Conservation (phyloP, 2,113 vertebrate species). For the Cebus imitator region DNA sequence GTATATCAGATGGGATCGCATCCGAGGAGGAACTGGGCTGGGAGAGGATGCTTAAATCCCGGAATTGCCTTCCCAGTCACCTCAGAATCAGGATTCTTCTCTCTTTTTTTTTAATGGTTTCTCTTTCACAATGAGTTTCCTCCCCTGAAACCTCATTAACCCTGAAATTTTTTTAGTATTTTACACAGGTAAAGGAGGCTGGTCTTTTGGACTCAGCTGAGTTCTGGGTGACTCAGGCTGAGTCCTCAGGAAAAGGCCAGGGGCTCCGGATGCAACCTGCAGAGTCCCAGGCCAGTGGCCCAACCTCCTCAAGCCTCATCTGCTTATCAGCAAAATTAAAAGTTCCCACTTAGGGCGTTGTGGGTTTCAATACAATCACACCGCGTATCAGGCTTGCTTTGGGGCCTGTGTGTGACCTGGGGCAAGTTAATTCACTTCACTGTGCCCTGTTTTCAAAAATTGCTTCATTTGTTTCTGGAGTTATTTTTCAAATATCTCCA, state of each 20-base stretch:
- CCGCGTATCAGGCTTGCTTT: fast-evolving
- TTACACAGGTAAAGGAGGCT: neutral
- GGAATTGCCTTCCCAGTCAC: neutral
- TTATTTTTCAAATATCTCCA: neutral
- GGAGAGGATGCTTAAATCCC: neutral
- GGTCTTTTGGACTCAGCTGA: neutral
- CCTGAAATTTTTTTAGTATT: neutral
- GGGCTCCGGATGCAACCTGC: neutral
- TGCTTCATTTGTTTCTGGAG: neutral
- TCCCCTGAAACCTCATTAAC: neutral
- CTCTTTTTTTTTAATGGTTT: neutral
- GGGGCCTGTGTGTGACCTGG: neutral
- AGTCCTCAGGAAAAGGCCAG: neutral
- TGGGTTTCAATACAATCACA: neutral
- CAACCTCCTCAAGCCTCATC: neutral
- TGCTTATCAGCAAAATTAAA: neutral
- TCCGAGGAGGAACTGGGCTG: constrained; percentile 30
- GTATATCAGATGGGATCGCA: constrained; percentile 33
- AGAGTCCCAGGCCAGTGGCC: neutral
- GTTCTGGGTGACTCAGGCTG: neutral
- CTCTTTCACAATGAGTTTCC: neutral
- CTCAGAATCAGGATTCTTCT: neutral
- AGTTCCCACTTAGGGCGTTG: neutral
- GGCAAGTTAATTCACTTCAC: neutral
- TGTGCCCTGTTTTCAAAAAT: neutral